A percentile compares a stretch with the other conserved stretches of the same genome.
Conservation (phyloP, 2,888 invertebrate genomes). For the Metallyticus violacea region DNA sequence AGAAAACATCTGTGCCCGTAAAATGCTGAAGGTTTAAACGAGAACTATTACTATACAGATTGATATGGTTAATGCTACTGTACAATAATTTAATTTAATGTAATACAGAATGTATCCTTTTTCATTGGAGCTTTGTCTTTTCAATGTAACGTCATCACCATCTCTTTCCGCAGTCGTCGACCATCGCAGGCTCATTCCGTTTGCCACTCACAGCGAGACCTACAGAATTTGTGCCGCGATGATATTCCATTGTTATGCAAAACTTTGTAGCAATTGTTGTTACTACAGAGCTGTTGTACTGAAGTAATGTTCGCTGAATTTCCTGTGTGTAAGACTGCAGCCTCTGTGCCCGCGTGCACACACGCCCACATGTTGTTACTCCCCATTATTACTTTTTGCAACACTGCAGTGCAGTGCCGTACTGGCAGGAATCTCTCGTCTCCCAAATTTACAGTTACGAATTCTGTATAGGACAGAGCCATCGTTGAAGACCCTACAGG, state of each 20-base stretch:
- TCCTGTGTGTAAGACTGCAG: background rate
- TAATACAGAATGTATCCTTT: background rate
- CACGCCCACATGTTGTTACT: background rate
- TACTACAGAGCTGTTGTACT: background rate
- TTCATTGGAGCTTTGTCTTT: background rate
- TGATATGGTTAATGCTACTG: too few relatives aligned
- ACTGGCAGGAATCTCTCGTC: too few relatives aligned
- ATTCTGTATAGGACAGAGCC: background rate
- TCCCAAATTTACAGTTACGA: background rate
- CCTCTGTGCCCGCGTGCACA: too few relatives aligned
- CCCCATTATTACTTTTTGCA: background rate
- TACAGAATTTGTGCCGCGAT: background rate
- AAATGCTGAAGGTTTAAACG: too few relatives aligned
- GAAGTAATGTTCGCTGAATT: background rate
- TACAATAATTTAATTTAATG: background rate
- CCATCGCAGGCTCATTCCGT: background rate
- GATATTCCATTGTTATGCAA: constrained; percentile 4
- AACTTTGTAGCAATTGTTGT: constrained; percentile 3
- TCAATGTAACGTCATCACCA: background rate
- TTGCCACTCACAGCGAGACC: background rate
- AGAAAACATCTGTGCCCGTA: too few relatives aligned
- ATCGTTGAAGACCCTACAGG: background rate
- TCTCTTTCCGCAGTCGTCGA: background rate
- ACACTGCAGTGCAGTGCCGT: background rate
- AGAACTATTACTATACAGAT: too few relatives aligned